phyloP scores from a whole-genome alignment of 2,113 vertebrate species.

The Cynocephalus volans region DNA sequence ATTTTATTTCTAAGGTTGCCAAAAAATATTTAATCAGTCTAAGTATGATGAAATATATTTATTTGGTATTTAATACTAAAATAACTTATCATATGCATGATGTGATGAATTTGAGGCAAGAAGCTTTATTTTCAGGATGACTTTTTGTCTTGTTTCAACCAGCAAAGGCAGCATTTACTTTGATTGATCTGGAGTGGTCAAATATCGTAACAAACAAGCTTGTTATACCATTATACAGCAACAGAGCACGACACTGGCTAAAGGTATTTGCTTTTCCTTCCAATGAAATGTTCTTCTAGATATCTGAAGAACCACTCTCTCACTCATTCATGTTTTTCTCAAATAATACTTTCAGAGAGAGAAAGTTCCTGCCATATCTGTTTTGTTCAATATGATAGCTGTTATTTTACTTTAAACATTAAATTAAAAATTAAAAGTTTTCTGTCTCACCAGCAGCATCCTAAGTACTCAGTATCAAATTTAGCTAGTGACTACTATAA shows the following conservation, averaged over 20 bases:
- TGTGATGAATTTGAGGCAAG: neutral
- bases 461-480: neutral
- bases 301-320: neutral
- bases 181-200: neutral
- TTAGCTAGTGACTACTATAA: neutral
- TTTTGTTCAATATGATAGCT: neutral
- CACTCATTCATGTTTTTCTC: neutral
- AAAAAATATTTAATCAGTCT: neutral
- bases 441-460: neutral
- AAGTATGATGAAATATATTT: neutral
- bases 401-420: neutral
- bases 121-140: neutral
- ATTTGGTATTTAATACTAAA: neutral
- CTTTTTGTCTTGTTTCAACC: neutral
- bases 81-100: neutral
- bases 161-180: neutral
- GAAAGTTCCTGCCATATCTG: neutral
- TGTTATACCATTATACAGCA: neutral
- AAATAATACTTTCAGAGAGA: neutral
- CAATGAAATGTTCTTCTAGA: neutral
- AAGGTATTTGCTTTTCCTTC: neutral
- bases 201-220: neutral
- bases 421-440: neutral
- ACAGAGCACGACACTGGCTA: accelerated
- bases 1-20: neutral